A percentile compares a stretch with the other conserved stretches of the same genome.
Conservation (phyloP, 2,888 invertebrate species). For the Teleogryllus oceanicus region DNA sequence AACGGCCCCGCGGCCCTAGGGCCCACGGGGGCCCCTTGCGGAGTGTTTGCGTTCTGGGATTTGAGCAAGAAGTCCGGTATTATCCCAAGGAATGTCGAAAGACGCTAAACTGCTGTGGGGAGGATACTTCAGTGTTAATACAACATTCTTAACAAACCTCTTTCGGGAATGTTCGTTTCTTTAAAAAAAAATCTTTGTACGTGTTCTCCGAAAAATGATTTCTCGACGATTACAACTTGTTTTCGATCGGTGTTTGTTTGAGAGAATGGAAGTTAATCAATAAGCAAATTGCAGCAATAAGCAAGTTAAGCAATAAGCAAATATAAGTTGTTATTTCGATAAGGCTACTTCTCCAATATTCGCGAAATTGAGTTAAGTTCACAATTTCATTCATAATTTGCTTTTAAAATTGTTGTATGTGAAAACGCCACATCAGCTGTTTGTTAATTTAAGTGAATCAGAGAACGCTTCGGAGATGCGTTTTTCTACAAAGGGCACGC, state of each 20-base stretch:
- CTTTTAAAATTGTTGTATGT: no score
- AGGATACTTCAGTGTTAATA: not conserved
- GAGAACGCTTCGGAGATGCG: no score
- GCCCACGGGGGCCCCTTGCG: not conserved
- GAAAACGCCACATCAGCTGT: no score
- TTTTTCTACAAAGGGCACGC: no score
- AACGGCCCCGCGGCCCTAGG: not conserved
- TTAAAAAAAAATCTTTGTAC: not conserved
- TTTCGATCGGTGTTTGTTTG: not conserved
- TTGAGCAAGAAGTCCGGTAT: constrained; percentile 18
- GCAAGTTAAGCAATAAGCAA: no score
- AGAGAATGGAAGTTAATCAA: no score
- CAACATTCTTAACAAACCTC: constrained; percentile 18
- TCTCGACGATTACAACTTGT: not conserved
- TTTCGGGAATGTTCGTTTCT: not conserved
- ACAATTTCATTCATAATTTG: no score
- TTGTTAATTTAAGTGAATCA: no score
- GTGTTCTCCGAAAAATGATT: not conserved
- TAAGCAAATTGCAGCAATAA: no score
- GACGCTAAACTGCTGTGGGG: not conserved
- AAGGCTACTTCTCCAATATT: no score
- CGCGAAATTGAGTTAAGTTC: no score
- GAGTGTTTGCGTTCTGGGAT: not conserved
- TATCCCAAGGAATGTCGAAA: not conserved
- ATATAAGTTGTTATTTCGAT: no score